These are phyloP conservation scores for Lycia hirtaria DNA, from an alignment of 2,888 invertebrate genomes.

Conservation along the genomic window DNA sequence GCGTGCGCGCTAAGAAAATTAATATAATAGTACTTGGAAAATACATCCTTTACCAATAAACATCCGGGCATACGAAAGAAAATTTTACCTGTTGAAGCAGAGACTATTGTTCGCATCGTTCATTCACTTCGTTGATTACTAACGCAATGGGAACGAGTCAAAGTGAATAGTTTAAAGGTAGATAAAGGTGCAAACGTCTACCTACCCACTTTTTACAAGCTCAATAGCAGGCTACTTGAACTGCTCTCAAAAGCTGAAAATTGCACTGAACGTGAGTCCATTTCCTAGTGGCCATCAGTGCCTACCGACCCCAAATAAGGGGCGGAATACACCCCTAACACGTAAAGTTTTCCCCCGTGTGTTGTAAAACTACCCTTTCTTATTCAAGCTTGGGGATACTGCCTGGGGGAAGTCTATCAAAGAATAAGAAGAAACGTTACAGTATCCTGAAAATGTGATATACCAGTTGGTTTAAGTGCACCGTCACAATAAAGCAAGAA, in stretches of 20 bases:
- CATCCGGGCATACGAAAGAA: too few species aligned
- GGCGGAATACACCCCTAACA: conserved; percentile 64
- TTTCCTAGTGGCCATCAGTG: conserved; percentile 51
- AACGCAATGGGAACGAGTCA: too few species aligned
- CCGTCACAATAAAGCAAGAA: too few species aligned
- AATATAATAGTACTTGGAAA: too few species aligned
- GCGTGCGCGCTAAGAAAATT: too few species aligned
- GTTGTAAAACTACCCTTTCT: conserved; percentile 82
- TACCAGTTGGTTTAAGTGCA: too few species aligned
- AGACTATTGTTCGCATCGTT: too few species aligned
- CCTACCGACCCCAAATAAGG: conserved; percentile 65
- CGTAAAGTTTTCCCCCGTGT: conserved; percentile 79
- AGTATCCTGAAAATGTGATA: neutral
- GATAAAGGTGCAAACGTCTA: too few species aligned
- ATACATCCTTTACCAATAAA: too few species aligned
- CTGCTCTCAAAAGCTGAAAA: conserved; percentile 38
- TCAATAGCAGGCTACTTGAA: conserved; percentile 20
- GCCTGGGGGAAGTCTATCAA: conserved; percentile 64
- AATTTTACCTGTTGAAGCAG: too few species aligned
- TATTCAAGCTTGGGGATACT: conserved; percentile 67
- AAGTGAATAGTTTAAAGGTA: too few species aligned
- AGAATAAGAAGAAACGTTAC: conserved; percentile 44
- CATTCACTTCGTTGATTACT: too few species aligned
- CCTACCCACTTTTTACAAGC: conserved; percentile 10
- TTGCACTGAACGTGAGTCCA: conserved; percentile 42